Percentiles rank a stretch among this genome's conserved stretches.
Conservation (phyloP, 2,888 invertebrate genomes). For the Heliconius ethilla region DNA sequence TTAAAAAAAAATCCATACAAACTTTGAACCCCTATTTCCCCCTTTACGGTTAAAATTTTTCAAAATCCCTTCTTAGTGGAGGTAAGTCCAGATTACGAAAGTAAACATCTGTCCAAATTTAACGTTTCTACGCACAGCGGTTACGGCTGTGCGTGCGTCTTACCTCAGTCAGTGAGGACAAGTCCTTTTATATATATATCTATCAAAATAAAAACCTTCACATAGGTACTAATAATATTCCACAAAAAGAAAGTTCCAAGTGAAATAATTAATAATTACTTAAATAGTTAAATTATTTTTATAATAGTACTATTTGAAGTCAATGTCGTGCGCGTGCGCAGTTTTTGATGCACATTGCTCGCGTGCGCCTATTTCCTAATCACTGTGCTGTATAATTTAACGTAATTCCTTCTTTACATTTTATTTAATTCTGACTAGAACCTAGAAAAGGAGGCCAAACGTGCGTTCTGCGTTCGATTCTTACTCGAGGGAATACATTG, state of each 20-base stretch:
- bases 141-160: no score
- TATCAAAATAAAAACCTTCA: background rate
- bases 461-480: background rate
- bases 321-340: slow-evolving; percentile 7
- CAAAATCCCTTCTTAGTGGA: no score
- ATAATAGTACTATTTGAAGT: background rate
- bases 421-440: background rate
- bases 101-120: no score
- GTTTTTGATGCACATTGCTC: background rate
- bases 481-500: background rate
- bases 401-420: background rate
- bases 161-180: no score
- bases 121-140: no score
- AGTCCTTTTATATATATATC: no score
- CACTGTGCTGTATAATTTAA: background rate
- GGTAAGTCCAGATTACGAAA: no score
- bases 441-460: no score
- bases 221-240: background rate
- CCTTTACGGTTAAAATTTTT: no score
- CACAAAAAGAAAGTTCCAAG: slow-evolving; percentile 1
- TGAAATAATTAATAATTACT: background rate
- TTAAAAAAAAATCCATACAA: no score
- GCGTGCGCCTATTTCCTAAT: slow-evolving; percentile 23
- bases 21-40: no score
- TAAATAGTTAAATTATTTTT: slow-evolving; percentile 2